These are phyloP conservation scores for Empis livida DNA, from an alignment of 2,888 invertebrate genomes.

Conservation along the genomic window DNA sequence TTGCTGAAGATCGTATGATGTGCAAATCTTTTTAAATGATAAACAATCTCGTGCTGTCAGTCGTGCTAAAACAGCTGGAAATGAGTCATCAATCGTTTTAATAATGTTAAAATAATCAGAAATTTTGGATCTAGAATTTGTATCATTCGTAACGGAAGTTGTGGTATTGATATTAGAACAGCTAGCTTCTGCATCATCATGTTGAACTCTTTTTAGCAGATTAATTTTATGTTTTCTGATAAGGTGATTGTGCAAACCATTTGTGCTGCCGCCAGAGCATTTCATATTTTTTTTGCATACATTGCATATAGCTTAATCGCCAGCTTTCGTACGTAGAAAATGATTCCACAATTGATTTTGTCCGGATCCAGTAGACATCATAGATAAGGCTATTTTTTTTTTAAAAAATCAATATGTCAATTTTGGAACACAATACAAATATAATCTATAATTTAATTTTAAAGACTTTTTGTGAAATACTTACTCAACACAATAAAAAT, in stretches of 20 bases:
- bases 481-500: too few relatives aligned
- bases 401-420: too few relatives aligned
- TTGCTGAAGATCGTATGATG: not conserved
- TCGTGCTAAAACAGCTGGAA: constrained; percentile 1
- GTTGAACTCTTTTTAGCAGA: not conserved
- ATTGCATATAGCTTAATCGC: not conserved
- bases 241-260: not conserved
- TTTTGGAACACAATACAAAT: too few relatives aligned
- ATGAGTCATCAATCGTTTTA: not conserved
- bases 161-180: too few relatives aligned
- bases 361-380: too few relatives aligned
- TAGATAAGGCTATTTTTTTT: too few relatives aligned
- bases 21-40: not conserved
- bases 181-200: not conserved
- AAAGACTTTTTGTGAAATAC: too few relatives aligned
- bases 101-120: too few relatives aligned
- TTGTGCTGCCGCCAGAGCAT: not conserved
- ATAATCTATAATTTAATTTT: too few relatives aligned
- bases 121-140: too few relatives aligned
- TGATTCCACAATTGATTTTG: not conserved
- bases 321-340: not conserved
- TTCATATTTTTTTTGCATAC: not conserved
- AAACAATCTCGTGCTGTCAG: constrained; percentile 1
- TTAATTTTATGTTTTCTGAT: not conserved
- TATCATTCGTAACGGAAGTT: too few relatives aligned